Base-by-base conservation (phyloP, 2,888 invertebrate genomes). In the Platycheirus albimanus region DNA sequence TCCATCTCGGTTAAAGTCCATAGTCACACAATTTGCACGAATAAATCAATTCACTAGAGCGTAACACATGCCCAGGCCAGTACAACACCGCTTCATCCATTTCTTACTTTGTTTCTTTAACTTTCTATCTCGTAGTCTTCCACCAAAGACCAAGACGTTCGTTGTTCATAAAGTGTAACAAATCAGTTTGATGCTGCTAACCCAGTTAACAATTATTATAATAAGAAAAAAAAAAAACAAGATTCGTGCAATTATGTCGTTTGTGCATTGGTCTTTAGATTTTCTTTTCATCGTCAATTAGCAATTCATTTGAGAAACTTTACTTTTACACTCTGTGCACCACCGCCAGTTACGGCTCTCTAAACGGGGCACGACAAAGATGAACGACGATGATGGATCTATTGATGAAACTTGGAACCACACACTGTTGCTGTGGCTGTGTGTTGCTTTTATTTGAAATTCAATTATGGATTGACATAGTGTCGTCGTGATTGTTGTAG, bases 11-110 rank as follows among this genome's bases (percentile, higher is more conserved):
- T n/a, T n/a, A n/a, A n/a, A n/a, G n/a, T n/a, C n/a, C 24, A 4
- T 24, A 6, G 6, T 24, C 24, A 6, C 24, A 24, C 24, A 24
- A 24, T 24, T 24, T 24, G 24, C 24, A 6, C 24, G 24, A 3
- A 78, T 74, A 69, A 83, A 74, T 83, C 74, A 83, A 83, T 43
- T 28, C 83, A 83, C 63, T 83, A 61, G 83, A 83, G 83, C 83
- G 63, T 19, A 74, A 49, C 78, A 30, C 7, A 3, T 4, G 3
- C 3, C 24, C 24, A 24, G 33, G 24, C 30, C 51, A 36, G 45
- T 38, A 67, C 15, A 56, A 56, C 70, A 63, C 52, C 45, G 19
- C 49, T 52, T 28, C 47, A 30, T 13, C 28, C 3, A 36, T 41
- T 11, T 13, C 5, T 43, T 47, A n/a, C n/a, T 33, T n/a, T 3